Evolutionary conservation across 2,888 invertebrate genomes (phyloP).

Genomic region (Parnassius mnemosyne): DNA sequence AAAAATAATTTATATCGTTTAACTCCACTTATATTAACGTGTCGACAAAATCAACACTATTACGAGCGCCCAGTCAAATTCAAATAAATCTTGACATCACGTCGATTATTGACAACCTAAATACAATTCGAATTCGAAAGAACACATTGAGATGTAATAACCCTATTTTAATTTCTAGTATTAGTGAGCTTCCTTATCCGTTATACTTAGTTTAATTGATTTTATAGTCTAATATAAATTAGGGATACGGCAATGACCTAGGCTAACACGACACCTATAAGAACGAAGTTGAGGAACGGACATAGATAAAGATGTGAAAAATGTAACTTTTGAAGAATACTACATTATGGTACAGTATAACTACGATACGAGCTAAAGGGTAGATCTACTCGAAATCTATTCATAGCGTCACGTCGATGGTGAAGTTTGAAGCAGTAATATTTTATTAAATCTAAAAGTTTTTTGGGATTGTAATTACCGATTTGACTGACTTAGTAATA

Average conservation of each 20-base stretch:
- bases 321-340: conserved; percentile 59
- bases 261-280: conserved; percentile 78
- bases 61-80: conserved; percentile 3
- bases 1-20: conserved; percentile 2
- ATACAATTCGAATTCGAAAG: conserved; percentile 33
- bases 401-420: conserved; percentile 1
- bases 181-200: conserved; percentile 72
- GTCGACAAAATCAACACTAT: neutral
- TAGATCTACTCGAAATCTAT: conserved; percentile 29
- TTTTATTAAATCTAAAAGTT: conserved; percentile 20
- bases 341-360: conserved; percentile 52
- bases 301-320: conserved; percentile 68
- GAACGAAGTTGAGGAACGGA: conserved; percentile 79
- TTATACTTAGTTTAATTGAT: conserved; percentile 17
- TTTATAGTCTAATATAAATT: conserved; percentile 44
- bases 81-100: neutral
- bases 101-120: neutral
- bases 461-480: neutral
- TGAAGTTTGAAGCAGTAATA: conserved; percentile 28
- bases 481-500: neutral
- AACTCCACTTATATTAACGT: neutral
- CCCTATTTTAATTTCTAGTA: conserved; percentile 45
- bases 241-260: conserved; percentile 77
- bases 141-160: conserved; percentile 58
- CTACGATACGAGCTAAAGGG: conserved; percentile 44